A percentile compares a stretch with the other conserved stretches of the same genome.
phyloP scores from a whole-genome alignment of 2,888 invertebrate genomes.

The Odontocolon sp. region DNA sequence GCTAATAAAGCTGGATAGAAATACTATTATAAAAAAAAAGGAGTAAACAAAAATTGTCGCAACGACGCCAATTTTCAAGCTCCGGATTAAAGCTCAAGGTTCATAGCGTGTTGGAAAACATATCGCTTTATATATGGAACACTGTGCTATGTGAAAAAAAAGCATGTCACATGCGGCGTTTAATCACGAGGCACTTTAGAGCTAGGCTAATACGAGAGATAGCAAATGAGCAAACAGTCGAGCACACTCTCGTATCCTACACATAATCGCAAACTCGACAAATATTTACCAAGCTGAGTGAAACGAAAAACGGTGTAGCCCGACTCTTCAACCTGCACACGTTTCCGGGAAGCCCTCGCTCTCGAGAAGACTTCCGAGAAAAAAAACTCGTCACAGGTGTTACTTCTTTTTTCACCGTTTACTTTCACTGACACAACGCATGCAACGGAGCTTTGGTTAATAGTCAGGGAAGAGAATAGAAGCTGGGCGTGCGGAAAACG shows the following conservation, averaged over 20 bases:
- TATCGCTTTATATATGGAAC: not conserved
- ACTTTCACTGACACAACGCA: conserved; percentile 10
- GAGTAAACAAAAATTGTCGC: not conserved
- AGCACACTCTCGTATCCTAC: conserved; percentile 14
- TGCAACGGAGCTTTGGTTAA: conserved; percentile 10
- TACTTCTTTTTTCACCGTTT: not conserved
- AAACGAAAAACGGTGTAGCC: conserved; percentile 17
- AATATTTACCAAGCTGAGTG: conserved; percentile 17
- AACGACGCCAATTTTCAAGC: not conserved
- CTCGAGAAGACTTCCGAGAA: not conserved
- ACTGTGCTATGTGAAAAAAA: not conserved
- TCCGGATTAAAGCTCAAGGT: not conserved
- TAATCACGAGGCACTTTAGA: conserved; percentile 35
- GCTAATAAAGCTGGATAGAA: not conserved
- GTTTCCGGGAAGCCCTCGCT: not conserved
- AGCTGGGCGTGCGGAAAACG: conserved; percentile 31
- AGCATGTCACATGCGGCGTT: conserved; percentile 23
- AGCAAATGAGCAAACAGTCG: conserved; percentile 40
- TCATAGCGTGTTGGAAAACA: not conserved
- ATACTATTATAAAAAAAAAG: not conserved
- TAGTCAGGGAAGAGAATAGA: not conserved
- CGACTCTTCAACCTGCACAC: not conserved
- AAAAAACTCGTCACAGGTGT: not conserved
- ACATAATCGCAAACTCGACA: conserved; percentile 5
- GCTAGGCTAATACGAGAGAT: conserved; percentile 23